Base-by-base conservation (phyloP, 2,888 invertebrate genomes). In the Rotaria macrura region DNA sequence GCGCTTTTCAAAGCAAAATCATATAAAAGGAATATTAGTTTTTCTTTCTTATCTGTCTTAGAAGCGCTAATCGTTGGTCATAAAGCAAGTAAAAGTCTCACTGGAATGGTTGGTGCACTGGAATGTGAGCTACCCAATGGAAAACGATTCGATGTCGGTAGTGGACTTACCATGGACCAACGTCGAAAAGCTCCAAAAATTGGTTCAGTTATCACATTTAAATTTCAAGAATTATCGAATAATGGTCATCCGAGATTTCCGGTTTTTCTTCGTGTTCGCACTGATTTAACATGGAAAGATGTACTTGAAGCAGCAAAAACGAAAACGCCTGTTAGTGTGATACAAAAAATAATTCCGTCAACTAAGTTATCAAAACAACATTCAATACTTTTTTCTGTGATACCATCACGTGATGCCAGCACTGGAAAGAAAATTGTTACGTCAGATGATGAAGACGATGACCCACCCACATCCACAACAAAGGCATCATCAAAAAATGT, bases 131-230 rank as follows among this genome's bases (percentile, higher is more conserved):
- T 90, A 89, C 89, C 88, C 20, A 88, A 88, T 88, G 90, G 90
- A 47, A 89, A 88, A 65, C 87, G 88, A 72, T 90, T 90, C 87
- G 88, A 88, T 86, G 89, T 89, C 20, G 90, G 90, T 55, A 89
- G 89, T 84, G 79, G 79, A 12, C 43, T 79, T n/a, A 79, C 9
- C 7, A 79, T 79, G 79, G 43, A 43, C 43, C 88, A 89, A 72
- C 87, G 89, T 40, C 87, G 88, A 85, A 88, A 88, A 79, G 90
- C 90, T 79, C 90, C 90, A 0, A 90, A 90, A 87, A 89, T 88
- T 47, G 90, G 90, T 7, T 88, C 88, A 74, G 89, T 90, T 85
- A 90, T 90, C 84, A 90, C 90, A 34, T 90, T 90, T 88, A 89
- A 89, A 86, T 90, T 90, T 87, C 90, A 90, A 87, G 90, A 90